Evolutionary conservation across 1,140 invertebrate genomes (phyloP), one percentile per base, ranked within the genome.

Genomic region (Eriocheir sinensis): DNA sequence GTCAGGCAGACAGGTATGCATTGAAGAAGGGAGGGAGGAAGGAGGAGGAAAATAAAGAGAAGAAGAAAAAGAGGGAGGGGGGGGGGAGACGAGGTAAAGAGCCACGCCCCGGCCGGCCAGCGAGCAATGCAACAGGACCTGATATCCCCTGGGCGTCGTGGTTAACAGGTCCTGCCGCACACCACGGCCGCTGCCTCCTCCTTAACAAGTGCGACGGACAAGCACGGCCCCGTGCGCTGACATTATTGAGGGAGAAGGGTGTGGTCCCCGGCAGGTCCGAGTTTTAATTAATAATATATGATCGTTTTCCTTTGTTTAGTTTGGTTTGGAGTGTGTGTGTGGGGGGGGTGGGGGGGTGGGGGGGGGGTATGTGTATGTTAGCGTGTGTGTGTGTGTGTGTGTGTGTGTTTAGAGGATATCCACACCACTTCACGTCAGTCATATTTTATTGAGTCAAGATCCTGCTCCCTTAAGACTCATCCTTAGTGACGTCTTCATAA

Each of bases 61-160:
- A 72, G 60, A 72, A 72, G 60, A 72, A n/a, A 72, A 72, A 72
- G 60, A 72, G 60, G n/a, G 60, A 72, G 60, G n/a, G 60, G n/a
- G 60, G n/a, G 60, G n/a, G 60, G 12, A 15, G n/a, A 72, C 12
- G n/a, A 15, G n/a, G 60, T 15, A 72, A 72, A 86, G 27, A 86
- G 15, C 34, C 40, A 86, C 83, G 40, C 36, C 32, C 40, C 60
- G 60, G 60, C 60, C 60, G n/a, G 44, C 44, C 4, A 4, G 9
- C n/a, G n/a, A n/a, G n/a, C n/a, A n/a, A n/a, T n/a, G n/a, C n/a
- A n/a, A n/a, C 27, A 72, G 9, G 60, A 72, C 12, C 60, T 72
- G 60, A 72, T 72, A 72, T n/a, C 60, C 60, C 8, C 4, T 72
- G 60, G 60, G 21, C 60, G 60, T n/a, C 17, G 60, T 8, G 60